phyloP scores from a whole-genome alignment of 2,888 invertebrate genomes.

The Hermodice carunculata region DNA sequence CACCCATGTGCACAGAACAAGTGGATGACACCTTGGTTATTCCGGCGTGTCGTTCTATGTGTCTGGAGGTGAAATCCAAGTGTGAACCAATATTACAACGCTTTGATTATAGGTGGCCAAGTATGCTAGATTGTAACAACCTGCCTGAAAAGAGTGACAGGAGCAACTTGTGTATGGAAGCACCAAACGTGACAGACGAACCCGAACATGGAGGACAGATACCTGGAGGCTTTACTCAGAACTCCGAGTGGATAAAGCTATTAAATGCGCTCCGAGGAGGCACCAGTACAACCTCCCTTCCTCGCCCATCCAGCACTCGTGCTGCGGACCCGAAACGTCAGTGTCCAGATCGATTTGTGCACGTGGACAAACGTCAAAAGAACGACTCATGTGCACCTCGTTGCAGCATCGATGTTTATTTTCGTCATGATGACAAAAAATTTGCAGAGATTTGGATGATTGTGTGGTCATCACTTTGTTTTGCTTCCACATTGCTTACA shows the following conservation, averaged over 20 bases:
- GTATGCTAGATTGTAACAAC: constrained; percentile 82
- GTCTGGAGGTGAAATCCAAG: constrained; percentile 75
- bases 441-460: constrained; percentile 82
- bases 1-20: constrained; percentile 91
- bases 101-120: constrained; percentile 79
- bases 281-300: not conserved
- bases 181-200: constrained; percentile 56
- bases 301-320: not conserved
- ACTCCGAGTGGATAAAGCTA: constrained; percentile 43
- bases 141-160: constrained; percentile 77
- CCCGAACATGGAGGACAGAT: not conserved
- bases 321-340: not conserved
- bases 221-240: constrained; percentile 22
- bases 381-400: constrained; percentile 66
- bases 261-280: constrained; percentile 34
- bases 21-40: constrained; percentile 81
- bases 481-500: constrained; percentile 71
- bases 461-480: constrained; percentile 83
- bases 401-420: constrained; percentile 80
- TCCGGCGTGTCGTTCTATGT: constrained; percentile 87
- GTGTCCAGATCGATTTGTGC: constrained; percentile 61
- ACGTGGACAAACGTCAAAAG: constrained; percentile 50
- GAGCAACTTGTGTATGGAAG: constrained; percentile 82
- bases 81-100: constrained; percentile 76
- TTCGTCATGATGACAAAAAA: constrained; percentile 78